Evolutionary conservation across 2,113 vertebrate species (phyloP).

Genomic region (Plotosus lineatus): DNA sequence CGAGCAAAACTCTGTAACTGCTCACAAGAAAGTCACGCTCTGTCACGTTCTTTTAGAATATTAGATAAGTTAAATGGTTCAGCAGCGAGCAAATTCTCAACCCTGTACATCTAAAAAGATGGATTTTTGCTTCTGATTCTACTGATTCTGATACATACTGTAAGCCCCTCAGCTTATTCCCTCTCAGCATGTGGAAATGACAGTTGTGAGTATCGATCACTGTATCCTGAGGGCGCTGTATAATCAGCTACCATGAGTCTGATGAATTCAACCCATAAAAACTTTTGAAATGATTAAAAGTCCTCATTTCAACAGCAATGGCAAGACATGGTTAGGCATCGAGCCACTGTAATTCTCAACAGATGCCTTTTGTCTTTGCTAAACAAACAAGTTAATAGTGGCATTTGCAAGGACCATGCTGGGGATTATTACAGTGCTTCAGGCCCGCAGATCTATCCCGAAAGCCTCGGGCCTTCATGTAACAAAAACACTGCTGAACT

Average conservation of each 20-base stretch:
- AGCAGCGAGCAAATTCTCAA: not conserved
- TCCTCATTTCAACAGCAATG: not conserved
- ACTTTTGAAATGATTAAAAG: not conserved
- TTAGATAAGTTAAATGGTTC: not conserved
- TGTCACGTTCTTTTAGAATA: not conserved
- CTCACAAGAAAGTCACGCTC: slow-evolving; percentile 9
- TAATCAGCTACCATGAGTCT: not conserved
- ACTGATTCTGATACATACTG: not conserved
- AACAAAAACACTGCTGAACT: slow-evolving; percentile 9
- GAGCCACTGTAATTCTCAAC: slow-evolving; percentile 50
- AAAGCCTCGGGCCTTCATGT: slow-evolving; percentile 28
- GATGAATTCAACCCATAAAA: slow-evolving; percentile 8
- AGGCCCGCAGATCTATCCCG: slow-evolving; percentile 3
- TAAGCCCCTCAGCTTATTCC: not conserved
- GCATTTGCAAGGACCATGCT: slow-evolving; percentile 47
- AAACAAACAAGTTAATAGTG: slow-evolving; percentile 63
- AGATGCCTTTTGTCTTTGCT: slow-evolving; percentile 59
- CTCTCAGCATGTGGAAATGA: slow-evolving; percentile 44
- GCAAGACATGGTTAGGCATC: not conserved
- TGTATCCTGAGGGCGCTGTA: slow-evolving; percentile 28
- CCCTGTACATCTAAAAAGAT: not conserved
- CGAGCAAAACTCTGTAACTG: slow-evolving; percentile 12
- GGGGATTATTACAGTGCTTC: slow-evolving; percentile 29
- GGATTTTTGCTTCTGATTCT: slow-evolving; percentile 8
- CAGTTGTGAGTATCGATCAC: slow-evolving; percentile 54